Percentiles rank a stretch among this genome's conserved stretches.
These are phyloP conservation scores for Disparrhopalites patrizii DNA, from an alignment of 2,888 invertebrate species.

Conservation along the genomic window DNA sequence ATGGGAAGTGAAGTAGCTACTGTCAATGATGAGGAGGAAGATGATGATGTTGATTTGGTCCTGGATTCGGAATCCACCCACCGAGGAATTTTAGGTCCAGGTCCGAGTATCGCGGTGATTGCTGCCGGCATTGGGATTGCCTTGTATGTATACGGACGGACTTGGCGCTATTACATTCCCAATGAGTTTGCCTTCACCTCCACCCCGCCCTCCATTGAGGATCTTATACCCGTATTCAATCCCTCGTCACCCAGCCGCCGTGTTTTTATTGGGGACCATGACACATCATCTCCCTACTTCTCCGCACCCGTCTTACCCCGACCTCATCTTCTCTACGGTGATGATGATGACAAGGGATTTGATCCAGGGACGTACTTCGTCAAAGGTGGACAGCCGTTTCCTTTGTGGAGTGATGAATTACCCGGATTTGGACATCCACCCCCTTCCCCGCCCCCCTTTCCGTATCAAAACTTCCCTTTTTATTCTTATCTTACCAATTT, in stretches of 20 bases:
- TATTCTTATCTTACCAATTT: background rate
- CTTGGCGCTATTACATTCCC: slow-evolving; percentile 17
- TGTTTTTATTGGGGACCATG: no score
- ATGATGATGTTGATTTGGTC: background rate
- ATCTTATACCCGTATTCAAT: background rate
- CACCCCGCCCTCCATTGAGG: background rate
- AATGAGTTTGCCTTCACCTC: slow-evolving; percentile 7
- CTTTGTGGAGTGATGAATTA: no score
- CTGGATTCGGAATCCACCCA: background rate
- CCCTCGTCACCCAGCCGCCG: background rate
- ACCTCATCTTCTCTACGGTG: background rate
- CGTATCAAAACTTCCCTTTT: background rate
- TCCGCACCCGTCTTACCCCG: background rate
- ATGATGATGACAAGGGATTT: no score
- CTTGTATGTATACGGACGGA: slow-evolving; percentile 12
- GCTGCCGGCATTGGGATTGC: slow-evolving; percentile 20
- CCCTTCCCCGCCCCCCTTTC: no score
- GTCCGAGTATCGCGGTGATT: slow-evolving; percentile 6
- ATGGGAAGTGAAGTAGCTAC: no score
- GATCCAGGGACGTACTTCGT: no score
- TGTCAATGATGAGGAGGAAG: background rate
- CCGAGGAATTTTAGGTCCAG: slow-evolving; percentile 10
- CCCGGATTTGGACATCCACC: no score
- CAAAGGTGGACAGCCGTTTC: no score
- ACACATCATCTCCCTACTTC: background rate